These are phyloP conservation scores for Engraulis encrasicolus DNA, from an alignment of 2,113 vertebrate species.

Conservation along the genomic window DNA sequence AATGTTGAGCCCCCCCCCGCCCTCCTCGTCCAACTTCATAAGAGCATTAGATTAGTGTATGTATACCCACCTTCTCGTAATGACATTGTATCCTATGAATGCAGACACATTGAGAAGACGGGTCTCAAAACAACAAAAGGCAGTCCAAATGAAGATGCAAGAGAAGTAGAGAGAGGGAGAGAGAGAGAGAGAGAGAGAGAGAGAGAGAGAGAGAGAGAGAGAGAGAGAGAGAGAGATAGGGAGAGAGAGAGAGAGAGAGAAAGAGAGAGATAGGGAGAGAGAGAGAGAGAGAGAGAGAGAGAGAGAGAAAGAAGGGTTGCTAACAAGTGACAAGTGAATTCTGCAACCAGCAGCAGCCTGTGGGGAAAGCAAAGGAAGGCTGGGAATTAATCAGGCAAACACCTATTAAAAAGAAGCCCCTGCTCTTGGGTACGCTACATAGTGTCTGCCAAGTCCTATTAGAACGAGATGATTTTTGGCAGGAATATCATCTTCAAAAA, in stretches of 20 bases:
- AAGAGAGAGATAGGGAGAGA: too few species aligned
- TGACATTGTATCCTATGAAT: background rate
- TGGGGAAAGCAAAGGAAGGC: background rate
- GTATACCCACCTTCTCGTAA: background rate
- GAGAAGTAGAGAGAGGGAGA: too few species aligned
- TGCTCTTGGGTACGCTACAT: background rate
- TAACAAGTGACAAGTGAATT: conserved; percentile 4
- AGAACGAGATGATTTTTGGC: background rate
- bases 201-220: too few species aligned
- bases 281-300: too few species aligned
- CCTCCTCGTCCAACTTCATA: background rate
- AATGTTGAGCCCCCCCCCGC: background rate
- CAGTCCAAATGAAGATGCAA: conserved; percentile 1
- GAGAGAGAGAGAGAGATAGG: too few species aligned
- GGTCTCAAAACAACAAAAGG: background rate
- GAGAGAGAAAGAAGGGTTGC: background rate
- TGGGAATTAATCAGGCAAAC: background rate
- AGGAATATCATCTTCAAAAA: background rate
- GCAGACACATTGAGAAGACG: background rate
- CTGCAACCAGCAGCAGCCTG: background rate
- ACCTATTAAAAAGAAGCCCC: background rate
- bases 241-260: too few species aligned
- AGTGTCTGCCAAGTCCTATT: background rate
- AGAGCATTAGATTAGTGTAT: background rate
- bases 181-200: too few species aligned